Evolutionary conservation across 2,797 vertebrate species (phyloP).

Genomic region (Botia kubotai): DNA sequence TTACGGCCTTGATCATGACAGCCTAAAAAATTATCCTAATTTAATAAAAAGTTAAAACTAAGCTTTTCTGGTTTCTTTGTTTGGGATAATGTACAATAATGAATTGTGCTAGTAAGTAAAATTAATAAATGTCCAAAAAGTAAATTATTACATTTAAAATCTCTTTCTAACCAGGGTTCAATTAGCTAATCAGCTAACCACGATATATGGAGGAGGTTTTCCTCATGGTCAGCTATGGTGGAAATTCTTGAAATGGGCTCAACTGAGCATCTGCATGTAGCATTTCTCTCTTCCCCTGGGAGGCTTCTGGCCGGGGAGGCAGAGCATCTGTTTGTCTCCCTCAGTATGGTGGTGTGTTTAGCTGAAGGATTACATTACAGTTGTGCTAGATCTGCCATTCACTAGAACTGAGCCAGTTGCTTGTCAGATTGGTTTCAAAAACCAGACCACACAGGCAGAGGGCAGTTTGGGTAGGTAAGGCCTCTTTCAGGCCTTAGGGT

Average conservation of each 20-base stretch:
- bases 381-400: conserved; percentile 36
- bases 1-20: too few species aligned
- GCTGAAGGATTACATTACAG: conserved; percentile 22
- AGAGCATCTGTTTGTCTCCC: conserved; percentile 23
- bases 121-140: too few species aligned
- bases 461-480: background rate
- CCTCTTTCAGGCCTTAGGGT: too few species aligned
- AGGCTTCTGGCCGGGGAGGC: background rate
- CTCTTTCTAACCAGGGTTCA: too few species aligned
- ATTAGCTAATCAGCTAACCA: too few species aligned
- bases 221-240: conserved; percentile 12
- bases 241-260: conserved; percentile 1
- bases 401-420: conserved; percentile 19
- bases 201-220: too few species aligned
- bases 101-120: too few species aligned
- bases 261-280: background rate
- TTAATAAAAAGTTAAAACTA: too few species aligned
- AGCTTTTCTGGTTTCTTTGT: too few species aligned
- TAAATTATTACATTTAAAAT: too few species aligned
- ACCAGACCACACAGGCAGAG: background rate
- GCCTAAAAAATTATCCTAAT: too few species aligned
- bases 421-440: conserved; percentile 12
- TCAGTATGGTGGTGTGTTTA: conserved; percentile 23
- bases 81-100: too few species aligned
- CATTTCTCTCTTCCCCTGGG: conserved; percentile 21